A percentile compares a stretch with the other conserved stretches of the same genome.
Evolutionary conservation across 2,113 vertebrate species (phyloP).

Genomic region (Crotophaga sulcirostris): DNA sequence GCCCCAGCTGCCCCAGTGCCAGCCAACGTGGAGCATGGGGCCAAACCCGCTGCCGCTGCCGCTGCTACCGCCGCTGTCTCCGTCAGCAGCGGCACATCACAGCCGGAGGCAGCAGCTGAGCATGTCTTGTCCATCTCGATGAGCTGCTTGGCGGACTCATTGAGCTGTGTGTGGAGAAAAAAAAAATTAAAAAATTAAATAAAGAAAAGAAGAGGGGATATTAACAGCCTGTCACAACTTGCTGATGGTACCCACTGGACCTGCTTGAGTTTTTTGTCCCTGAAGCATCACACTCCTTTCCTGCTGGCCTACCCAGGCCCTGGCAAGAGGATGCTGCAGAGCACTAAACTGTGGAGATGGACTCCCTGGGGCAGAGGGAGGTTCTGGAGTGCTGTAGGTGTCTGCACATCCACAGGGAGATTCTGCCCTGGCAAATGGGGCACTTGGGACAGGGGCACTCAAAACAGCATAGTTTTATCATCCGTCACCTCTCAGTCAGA

Average conservation of each 20-base stretch:
- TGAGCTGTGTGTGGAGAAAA: constrained; percentile 79
- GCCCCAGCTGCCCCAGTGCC: constrained; percentile 73
- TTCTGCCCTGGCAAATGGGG: not conserved
- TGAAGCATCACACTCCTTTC: not conserved
- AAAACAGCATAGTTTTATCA: no score
- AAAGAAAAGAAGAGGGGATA: not conserved
- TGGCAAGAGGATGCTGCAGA: not conserved
- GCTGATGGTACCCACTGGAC: not conserved
- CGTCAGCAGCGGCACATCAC: constrained; percentile 65
- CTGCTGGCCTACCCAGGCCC: no score
- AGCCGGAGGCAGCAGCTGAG: constrained; percentile 67
- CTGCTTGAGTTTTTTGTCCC: not conserved
- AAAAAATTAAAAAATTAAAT: not conserved
- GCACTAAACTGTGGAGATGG: rapidly evolving
- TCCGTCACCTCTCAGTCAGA: not conserved
- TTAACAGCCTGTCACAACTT: not conserved
- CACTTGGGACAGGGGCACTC: not conserved
- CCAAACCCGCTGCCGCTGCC: not conserved
- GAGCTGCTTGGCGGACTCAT: constrained; percentile 94
- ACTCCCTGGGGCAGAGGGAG: rapidly evolving
- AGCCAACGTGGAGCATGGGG: constrained; percentile 71
- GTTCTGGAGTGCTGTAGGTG: not conserved
- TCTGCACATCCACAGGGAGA: not conserved
- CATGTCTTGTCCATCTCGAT: constrained; percentile 94
- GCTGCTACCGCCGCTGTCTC: not conserved